Base-by-base conservation (phyloP, 2,888 invertebrate genomes). In the Heliconius ismenius region DNA sequence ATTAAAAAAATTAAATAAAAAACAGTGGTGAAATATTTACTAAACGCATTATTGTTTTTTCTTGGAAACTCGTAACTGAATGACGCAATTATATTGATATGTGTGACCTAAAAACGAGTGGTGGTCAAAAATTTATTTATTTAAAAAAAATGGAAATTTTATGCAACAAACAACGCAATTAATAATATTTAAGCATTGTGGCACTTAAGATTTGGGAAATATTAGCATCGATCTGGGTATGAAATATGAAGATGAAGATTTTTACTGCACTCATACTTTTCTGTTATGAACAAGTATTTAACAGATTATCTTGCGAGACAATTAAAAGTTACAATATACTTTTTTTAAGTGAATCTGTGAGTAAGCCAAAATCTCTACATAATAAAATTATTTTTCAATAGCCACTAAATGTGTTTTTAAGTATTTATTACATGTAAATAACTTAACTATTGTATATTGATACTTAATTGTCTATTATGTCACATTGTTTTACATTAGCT, bases 401-500 rank as follows among this genome's bases (percentile, higher is more conserved):
- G 24, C n/a, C 11, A 6, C 13, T 32, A 65, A n/a, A 24, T 49
- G 68, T 68, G n/a, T 67, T 26, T 64, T 18, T 43, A 70, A 26
- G 28, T 70, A 18, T 39, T 72, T 72, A 72, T 72, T 60, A 72
- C 10, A 60, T 21, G 18, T 32, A 72, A 70, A 72, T 72, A 36
- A n/a, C 13, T n/a, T n/a, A n/a, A 60, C n/a, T 36, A 60, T 36
- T 60, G 18, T 13, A 6, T 18, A 58, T 58, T 58, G n/a, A 36
- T 15, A n/a, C 32, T 72, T 72, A 62, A 72, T 72, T 39, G 62
- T 15, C 36, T 24, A 62, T 73, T 73, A 73, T 62, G 72, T 62
- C 60, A 73, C 62, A 24, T 43, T 24, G 21, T 36, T 24, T 21
- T 32, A 9, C 21, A 58, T 58, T 32, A 36, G n/a, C 54, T 58